Evolutionary conservation across 2,888 invertebrate genomes (phyloP).

Genomic region (Hypena proboscidalis): DNA sequence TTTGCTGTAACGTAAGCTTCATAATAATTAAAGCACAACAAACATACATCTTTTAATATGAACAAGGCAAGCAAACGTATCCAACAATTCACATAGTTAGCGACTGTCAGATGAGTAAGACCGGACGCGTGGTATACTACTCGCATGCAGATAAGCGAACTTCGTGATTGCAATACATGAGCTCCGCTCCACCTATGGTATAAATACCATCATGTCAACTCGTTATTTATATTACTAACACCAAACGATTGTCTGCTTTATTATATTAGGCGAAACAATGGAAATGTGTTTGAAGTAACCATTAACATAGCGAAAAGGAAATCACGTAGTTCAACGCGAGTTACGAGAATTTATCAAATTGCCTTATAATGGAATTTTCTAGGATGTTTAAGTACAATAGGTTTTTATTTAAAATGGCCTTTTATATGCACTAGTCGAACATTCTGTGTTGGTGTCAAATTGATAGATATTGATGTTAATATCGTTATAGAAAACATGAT

Average conservation of each 20-base stretch:
- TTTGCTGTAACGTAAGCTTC: slow-evolving; percentile 1
- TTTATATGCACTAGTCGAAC: no score
- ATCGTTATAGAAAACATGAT: no score
- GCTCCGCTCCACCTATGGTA: slow-evolving; percentile 74
- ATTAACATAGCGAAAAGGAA: slow-evolving; percentile 69
- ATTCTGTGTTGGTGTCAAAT: no score
- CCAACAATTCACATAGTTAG: slow-evolving; percentile 61
- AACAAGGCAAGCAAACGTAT: slow-evolving; percentile 54
- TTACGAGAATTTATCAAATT: slow-evolving; percentile 64
- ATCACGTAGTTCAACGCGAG: slow-evolving; percentile 66
- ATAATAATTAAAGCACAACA: slow-evolving; percentile 3
- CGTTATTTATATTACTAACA: slow-evolving; percentile 76
- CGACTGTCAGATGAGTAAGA: slow-evolving; percentile 76
- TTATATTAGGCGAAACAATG: slow-evolving; percentile 74
- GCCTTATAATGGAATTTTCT: slow-evolving; percentile 54
- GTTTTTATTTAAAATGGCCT: no score
- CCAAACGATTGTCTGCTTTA: slow-evolving; percentile 68
- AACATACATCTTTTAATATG: slow-evolving; percentile 21
- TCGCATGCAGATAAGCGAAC: slow-evolving; percentile 75
- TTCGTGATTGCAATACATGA: slow-evolving; percentile 79
- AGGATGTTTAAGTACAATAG: slow-evolving; percentile 41
- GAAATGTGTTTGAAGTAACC: slow-evolving; percentile 65
- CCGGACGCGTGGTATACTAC: slow-evolving; percentile 74
- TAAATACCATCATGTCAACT: slow-evolving; percentile 77
- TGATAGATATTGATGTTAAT: no score